Evolutionary conservation across 2,797 vertebrate species (phyloP).

Genomic region (Meda fulgida): DNA sequence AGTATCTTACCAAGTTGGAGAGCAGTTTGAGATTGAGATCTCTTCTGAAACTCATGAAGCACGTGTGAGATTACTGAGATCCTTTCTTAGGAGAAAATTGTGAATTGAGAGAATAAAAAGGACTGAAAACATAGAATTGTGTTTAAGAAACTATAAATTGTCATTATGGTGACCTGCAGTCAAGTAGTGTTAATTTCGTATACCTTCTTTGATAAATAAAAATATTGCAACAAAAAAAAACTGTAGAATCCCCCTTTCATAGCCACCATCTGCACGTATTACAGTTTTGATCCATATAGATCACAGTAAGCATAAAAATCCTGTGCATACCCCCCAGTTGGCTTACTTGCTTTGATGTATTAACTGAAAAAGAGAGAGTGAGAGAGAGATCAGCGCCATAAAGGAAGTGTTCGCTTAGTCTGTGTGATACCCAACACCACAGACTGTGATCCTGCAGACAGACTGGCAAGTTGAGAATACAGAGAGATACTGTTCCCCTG

Average conservation of each 20-base stretch:
- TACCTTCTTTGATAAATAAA: neutral
- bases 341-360: constrained; percentile 42
- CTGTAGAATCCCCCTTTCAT: neutral
- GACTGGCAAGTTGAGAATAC: constrained; percentile 56
- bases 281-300: neutral
- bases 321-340: constrained; percentile 40
- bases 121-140: neutral
- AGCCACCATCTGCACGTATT: neutral
- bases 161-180: neutral
- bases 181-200: neutral
- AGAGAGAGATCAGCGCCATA: constrained; percentile 45
- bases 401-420: constrained; percentile 58
- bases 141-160: neutral
- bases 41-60: neutral
- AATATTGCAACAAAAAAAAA: neutral
- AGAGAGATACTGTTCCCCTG: constrained; percentile 54
- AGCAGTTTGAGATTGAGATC: neutral
- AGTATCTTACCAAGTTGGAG: neutral
- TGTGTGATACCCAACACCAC: constrained; percentile 60
- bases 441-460: constrained; percentile 61
- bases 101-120: neutral
- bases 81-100: neutral
- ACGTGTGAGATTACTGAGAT: neutral
- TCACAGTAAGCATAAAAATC: constrained; percentile 30
- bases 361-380: constrained; percentile 44